Evolutionary conservation across 2,888 invertebrate species (phyloP), one percentile per base, ranked within the genome.

Genomic region (Alviniconcha strummeri): DNA sequence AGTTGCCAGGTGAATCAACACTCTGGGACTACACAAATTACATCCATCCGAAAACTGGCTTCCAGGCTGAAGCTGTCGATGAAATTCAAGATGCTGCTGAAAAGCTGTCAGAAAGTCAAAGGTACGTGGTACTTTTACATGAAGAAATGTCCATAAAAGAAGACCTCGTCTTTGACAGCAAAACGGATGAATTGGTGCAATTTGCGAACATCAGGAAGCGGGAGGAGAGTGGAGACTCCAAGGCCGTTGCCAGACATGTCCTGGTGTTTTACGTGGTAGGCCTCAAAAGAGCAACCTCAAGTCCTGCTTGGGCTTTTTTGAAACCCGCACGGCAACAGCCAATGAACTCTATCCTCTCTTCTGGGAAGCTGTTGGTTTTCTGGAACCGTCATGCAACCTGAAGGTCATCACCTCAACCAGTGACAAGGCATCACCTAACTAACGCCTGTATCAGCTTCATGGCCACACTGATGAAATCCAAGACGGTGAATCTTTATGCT

Each of bases 361-460:
- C 13, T 60, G 60, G 60, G 6, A 80, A 54, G 80, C 80, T 13
- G 56, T 80, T n/a, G 55, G 71, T 9, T n/a, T 17, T 3, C 17
- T 80, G 13, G 80, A 80, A 55, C 5, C 9, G 9, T 7, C 55
- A 36, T 80, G 80, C 56, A 69, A 71, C 2, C 19, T 71, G 15
- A 80, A 80, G 15, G 80, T 80, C 2, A 71, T 80, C 7, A 71
- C 71, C 4, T 69, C 55, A 1, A 80, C 80, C 54, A 80, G 80
- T 54, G 80, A 71, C 69, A 80, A 80, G 9, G 80, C 80, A 4
- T n/a, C 80, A 56, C n/a, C 71, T 3, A 80, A 80, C 17, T 71
- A 80, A 13, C 69, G 71, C 5, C 71, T 80, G 15, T 80, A 80
- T 13, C 71, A 80, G 69, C 17, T 80, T 5, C 80, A 80, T 56